Evolutionary conservation across 2,113 vertebrate genomes (phyloP), one percentile per base, ranked within the genome.

Genomic region (Megatriorchis doriae): DNA sequence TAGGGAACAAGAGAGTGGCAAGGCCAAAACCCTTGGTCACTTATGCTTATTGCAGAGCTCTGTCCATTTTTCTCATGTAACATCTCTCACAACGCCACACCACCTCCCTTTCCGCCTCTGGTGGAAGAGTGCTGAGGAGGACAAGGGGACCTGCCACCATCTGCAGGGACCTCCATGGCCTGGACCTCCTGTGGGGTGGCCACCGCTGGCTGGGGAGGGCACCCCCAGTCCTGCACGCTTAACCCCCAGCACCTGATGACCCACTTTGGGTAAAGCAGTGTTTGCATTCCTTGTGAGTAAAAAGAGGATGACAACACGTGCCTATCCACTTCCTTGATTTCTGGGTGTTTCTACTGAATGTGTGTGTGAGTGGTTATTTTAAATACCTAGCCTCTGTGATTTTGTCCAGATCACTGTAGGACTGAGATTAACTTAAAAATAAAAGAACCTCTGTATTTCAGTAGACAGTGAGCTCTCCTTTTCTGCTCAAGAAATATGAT

Each of bases 111-210:
- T 70, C 48, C 8, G 52, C 11, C 53, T 32, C 40, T 1, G 5
- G 2, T 13, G 8, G 66, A 17, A 79, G 32, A 38, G 16, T 8
- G 7, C 3, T 17, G 50, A 72, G 58, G 17, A 89, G 32, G 56
- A 71, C 32, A 10, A 20, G 29, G 16, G 38, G 7, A 42, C 20
- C 34, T 82, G 62, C 34, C 5, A 2, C 11, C 8, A 13, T 68
- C 50, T 73, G 42, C 42, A 38, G 38, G 15, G 29, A 48, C 14
- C 47, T 12, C 52, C 20, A 40, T 62, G 55, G 9, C 11, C 36
- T 0, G 0, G 43, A 13, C 5, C 3, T 23, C 20, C 23, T 38
- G 7, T 27, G 62, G 26, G 47, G 36, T 32, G 25, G 40, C 55
- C 40, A 63, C 25, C 2, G 1, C 22, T 0, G 7, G 16, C n/a